Conservation (phyloP, 2,888 invertebrate genomes). For the Drosophila colorata region DNA sequence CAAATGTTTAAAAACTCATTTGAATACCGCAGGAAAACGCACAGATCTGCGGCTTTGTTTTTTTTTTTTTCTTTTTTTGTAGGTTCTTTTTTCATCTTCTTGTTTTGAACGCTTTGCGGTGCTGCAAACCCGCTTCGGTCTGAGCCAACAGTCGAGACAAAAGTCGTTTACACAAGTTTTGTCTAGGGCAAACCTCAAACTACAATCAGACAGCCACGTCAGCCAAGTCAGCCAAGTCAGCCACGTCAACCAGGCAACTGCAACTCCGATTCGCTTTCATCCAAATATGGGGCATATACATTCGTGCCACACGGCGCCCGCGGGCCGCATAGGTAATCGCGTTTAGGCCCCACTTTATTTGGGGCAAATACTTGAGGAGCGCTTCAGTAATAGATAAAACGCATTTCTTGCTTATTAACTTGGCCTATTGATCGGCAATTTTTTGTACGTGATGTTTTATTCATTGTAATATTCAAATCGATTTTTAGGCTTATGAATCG, state of each 20-base stretch:
- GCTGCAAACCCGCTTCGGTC: constrained; percentile 5
- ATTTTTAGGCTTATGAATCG: no score
- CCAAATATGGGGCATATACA: constrained; percentile 9
- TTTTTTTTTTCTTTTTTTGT: not conserved
- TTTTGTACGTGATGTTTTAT: not conserved
- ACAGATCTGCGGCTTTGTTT: constrained; percentile 45
- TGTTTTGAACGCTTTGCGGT: not conserved
- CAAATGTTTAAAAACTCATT: constrained; percentile 74
- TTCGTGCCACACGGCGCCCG: constrained; percentile 4
- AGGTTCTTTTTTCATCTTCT: not conserved
- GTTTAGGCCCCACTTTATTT: not conserved
- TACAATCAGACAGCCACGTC: not conserved
- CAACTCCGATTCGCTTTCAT: constrained; percentile 9
- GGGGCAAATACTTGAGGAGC: constrained; percentile 3
- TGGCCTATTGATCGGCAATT: constrained; percentile 4
- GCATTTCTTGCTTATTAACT: not conserved
- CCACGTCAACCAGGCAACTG: not conserved
- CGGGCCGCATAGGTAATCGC: not conserved
- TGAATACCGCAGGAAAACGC: constrained; percentile 61
- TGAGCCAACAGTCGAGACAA: constrained; percentile 7
- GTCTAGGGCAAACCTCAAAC: constrained; percentile 28
- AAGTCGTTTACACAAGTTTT: constrained; percentile 43
- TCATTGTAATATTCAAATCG: no score
- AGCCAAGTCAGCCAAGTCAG: no score
- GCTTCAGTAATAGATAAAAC: not conserved